Conservation (phyloP, 2,888 invertebrate genomes). For the Palloptera scutellata region DNA sequence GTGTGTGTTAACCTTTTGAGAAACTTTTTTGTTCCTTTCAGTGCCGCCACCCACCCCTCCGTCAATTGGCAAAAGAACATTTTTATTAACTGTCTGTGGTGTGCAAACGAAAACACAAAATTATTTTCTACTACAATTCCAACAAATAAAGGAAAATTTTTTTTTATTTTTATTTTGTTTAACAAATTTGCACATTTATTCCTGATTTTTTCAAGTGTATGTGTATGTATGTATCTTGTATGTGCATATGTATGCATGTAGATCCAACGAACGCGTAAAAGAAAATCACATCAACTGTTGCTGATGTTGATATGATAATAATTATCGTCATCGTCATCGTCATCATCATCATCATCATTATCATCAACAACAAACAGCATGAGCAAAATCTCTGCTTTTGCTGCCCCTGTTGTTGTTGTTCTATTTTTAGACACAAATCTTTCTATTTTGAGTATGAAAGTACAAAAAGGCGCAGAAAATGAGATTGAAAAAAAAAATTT, state of each 20-base stretch:
- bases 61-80: background rate
- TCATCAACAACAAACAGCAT: no score
- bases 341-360: no score
- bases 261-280: conserved; percentile 19
- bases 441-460: conserved; percentile 29
- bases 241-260: conserved; percentile 20
- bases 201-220: no score
- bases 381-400: background rate
- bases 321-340: no score
- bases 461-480: conserved; percentile 1
- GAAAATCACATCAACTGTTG: background rate
- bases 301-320: no score
- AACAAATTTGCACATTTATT: background rate
- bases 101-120: conserved; percentile 27
- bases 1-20: conserved; percentile 11
- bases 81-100: conserved; percentile 18
- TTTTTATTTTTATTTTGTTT: background rate
- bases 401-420: background rate
- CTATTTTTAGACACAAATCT: conserved; percentile 24
- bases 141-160: conserved; percentile 8
- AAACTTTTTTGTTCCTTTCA: conserved; percentile 25
- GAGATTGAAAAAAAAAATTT: no score
- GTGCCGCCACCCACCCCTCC: no score
- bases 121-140: background rate
- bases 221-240: conserved; percentile 22